Evolutionary conservation across 2,797 vertebrate species (phyloP).

Genomic region (Cynopterus sphinx): DNA sequence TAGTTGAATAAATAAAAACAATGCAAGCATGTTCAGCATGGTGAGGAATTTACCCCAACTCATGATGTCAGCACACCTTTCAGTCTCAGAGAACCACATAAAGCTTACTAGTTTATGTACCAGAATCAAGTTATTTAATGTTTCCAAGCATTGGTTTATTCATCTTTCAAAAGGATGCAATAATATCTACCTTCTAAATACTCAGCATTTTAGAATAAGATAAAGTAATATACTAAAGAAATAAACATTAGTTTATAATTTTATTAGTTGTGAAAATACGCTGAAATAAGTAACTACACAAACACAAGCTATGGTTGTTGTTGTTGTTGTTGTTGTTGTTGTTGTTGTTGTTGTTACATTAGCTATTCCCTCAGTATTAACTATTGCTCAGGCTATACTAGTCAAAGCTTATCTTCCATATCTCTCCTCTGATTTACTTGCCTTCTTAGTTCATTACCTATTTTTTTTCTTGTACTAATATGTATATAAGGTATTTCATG

Average conservation of each 20-base stretch:
- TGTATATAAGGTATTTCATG: not conserved
- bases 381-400: not conserved
- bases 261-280: not conserved
- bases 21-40: accelerated
- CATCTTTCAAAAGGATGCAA: not conserved
- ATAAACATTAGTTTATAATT: not conserved
- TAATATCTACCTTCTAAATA: not conserved
- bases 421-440: not conserved
- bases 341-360: not conserved
- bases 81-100: not conserved
- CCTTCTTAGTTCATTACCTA: not conserved
- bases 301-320: not conserved
- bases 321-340: not conserved
- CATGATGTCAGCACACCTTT: not conserved
- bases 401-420: not conserved
- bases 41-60: not conserved
- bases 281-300: not conserved
- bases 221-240: not conserved
- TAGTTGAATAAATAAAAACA: not conserved
- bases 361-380: not conserved
- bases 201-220: not conserved
- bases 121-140: not conserved
- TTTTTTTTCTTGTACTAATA: not conserved
- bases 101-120: not conserved
- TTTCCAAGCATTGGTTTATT: not conserved